phyloP scores from a whole-genome alignment of 2,888 invertebrate species.

The Monochamus alternatus region DNA sequence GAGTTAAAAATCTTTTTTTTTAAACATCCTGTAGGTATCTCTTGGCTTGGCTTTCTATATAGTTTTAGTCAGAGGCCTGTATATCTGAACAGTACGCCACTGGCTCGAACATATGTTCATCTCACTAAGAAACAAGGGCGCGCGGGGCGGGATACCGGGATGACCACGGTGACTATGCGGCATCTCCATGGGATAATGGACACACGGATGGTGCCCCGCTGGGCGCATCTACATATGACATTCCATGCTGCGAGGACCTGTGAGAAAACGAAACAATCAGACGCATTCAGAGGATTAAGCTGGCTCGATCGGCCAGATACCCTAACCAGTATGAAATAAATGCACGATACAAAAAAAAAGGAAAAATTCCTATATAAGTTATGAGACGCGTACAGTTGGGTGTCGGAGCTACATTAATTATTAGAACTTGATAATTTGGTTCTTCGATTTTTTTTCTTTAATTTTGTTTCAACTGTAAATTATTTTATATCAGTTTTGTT shows the following conservation, averaged over 20 bases:
- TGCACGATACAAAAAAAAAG: constrained; percentile 47
- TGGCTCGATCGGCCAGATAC: constrained; percentile 55
- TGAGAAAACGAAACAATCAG: constrained; percentile 66
- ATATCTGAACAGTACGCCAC: background rate
- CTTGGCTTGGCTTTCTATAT: no score
- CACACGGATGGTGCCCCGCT: constrained; percentile 56
- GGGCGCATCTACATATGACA: constrained; percentile 64
- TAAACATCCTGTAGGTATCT: no score
- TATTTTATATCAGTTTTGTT: no score
- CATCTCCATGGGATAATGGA: constrained; percentile 59
- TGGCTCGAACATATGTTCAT: constrained; percentile 31
- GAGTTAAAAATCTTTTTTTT: no score
- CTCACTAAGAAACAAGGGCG: constrained; percentile 28
- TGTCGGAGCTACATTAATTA: constrained; percentile 23
- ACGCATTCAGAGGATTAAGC: constrained; percentile 59
- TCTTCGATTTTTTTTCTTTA: background rate
- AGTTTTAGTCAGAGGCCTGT: no score
- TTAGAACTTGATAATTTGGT: constrained; percentile 21
- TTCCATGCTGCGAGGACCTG: constrained; percentile 60
- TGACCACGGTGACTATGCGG: constrained; percentile 52
- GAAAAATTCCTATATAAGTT: constrained; percentile 19
- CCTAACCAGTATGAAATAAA: constrained; percentile 51
- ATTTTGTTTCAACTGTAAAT: no score
- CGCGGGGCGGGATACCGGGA: constrained; percentile 30
- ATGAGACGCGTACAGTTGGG: constrained; percentile 13